These are phyloP conservation scores for Octopus sinensis DNA, from an alignment of 1,140 invertebrate genomes.

Conservation along the genomic window DNA sequence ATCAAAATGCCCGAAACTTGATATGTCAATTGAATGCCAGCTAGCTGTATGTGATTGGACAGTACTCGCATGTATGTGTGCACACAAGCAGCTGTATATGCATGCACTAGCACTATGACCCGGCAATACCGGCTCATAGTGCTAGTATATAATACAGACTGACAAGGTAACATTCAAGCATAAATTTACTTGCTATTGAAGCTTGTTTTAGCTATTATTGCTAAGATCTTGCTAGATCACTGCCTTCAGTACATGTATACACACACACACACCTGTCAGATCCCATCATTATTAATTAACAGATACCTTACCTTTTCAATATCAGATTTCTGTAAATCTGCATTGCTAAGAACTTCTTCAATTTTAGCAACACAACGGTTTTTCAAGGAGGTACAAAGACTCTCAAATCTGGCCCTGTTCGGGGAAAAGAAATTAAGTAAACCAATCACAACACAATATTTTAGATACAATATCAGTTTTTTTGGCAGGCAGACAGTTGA, in stretches of 20 bases:
- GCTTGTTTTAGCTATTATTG: neutral
- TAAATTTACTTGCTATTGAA: neutral
- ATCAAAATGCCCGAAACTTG: no score
- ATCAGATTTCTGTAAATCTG: constrained; percentile 63
- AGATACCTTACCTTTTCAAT: constrained; percentile 43
- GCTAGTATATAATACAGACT: neutral
- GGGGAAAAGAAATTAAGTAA: constrained; percentile 15
- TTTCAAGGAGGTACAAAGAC: constrained; percentile 48
- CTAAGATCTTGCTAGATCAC: neutral
- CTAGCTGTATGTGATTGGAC: no score
- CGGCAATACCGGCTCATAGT: neutral
- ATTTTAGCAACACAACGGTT: constrained; percentile 43
- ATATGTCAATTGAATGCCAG: no score
- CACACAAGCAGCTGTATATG: no score
- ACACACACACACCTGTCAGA: neutral
- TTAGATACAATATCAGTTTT: neutral
- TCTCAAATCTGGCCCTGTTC: constrained; percentile 56
- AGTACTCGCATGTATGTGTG: no score
- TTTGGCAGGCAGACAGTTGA: neutral
- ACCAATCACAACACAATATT: no score
- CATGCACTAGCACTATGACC: no score
- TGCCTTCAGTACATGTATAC: neutral
- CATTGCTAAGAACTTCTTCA: constrained; percentile 74
- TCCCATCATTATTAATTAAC: neutral
- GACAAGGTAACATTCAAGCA: neutral